Percentiles rank a stretch among this genome's conserved stretches.
Conservation (phyloP, 2,888 invertebrate species). For the Phorcus lineatus region DNA sequence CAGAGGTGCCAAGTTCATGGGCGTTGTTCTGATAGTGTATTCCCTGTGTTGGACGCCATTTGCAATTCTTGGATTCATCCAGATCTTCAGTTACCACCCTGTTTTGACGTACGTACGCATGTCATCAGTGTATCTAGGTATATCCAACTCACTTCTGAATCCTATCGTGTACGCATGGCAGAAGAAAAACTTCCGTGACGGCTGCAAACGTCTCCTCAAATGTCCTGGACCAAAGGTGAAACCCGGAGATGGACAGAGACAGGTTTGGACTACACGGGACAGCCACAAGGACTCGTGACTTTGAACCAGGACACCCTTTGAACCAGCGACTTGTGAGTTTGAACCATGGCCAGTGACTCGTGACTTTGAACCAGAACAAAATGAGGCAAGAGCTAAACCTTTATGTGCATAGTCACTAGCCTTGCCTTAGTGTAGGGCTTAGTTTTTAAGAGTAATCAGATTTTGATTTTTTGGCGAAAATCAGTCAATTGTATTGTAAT, state of each 20-base stretch:
- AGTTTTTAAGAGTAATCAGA: too few relatives aligned
- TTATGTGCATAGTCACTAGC: too few relatives aligned
- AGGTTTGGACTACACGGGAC: background rate
- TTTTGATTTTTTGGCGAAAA: too few relatives aligned
- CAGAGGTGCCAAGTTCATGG: conserved; percentile 29
- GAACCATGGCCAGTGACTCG: background rate
- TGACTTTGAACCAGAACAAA: background rate
- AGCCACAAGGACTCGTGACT: background rate
- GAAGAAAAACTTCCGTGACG: conserved; percentile 21
- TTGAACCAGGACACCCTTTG: background rate
- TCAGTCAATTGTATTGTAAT: too few relatives aligned
- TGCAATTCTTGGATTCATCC: conserved; percentile 22
- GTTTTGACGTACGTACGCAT: conserved; percentile 6
- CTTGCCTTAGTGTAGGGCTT: too few relatives aligned
- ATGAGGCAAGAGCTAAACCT: too few relatives aligned
- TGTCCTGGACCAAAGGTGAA: background rate
- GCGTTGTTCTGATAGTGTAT: conserved; percentile 14
- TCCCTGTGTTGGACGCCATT: conserved; percentile 23
- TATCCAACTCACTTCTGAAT: conserved; percentile 26
- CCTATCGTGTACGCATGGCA: conserved; percentile 26
- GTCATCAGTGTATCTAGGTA: conserved; percentile 21
- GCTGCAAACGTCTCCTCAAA: conserved; percentile 11
- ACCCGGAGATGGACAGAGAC: background rate
- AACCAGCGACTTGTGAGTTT: too few relatives aligned
- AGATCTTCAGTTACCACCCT: conserved; percentile 26